phyloP scores from a whole-genome alignment of 2,113 vertebrate genomes.

The Dasyurus viverrinus region DNA sequence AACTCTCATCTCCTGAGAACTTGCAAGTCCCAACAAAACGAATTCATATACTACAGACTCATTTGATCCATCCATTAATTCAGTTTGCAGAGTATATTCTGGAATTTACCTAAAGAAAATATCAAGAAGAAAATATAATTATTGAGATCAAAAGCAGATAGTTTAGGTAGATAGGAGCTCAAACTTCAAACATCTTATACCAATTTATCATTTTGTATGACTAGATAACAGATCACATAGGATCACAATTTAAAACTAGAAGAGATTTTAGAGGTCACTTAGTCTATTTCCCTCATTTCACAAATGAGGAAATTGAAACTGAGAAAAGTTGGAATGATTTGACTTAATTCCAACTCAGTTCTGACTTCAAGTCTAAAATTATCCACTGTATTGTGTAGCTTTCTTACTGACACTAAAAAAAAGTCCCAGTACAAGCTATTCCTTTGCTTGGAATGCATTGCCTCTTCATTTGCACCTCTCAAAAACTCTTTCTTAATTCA shows the following conservation, averaged over 20 bases:
- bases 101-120: neutral
- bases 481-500: neutral
- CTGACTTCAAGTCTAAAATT: neutral
- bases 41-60: slow-evolving; percentile 54
- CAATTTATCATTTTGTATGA: neutral
- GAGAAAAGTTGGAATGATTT: neutral
- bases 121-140: neutral
- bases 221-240: neutral
- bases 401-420: neutral
- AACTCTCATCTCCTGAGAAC: slow-evolving; percentile 37
- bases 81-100: neutral
- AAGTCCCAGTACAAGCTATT: neutral
- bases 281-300: neutral
- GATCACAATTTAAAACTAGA: neutral
- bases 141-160: neutral
- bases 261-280: neutral
- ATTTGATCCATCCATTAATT: slow-evolving; percentile 52
- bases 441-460: neutral
- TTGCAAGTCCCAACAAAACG: slow-evolving; percentile 61
- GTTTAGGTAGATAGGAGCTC: neutral
- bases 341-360: neutral
- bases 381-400: neutral
- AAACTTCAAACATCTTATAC: neutral
- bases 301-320: neutral
- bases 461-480: neutral